A percentile compares a stretch with the other conserved stretches of the same genome.
Evolutionary conservation across 2,888 invertebrate species (phyloP).

Genomic region (Hypomecis punctinalis): DNA sequence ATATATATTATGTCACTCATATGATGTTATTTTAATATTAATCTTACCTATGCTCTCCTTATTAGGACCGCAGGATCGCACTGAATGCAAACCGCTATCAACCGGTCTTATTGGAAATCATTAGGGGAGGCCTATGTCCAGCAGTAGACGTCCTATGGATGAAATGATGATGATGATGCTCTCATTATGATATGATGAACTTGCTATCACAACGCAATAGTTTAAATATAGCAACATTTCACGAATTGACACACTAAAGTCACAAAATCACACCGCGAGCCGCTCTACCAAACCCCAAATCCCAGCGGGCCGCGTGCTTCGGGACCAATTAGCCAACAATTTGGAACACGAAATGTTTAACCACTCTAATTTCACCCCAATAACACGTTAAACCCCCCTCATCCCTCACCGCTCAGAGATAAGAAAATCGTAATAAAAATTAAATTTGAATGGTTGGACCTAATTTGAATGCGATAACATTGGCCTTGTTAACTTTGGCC

Average conservation of each 20-base stretch:
- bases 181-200: too few species aligned
- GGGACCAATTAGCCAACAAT: slow-evolving; percentile 70
- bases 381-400: slow-evolving; percentile 63
- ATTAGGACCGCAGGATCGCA: too few species aligned
- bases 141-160: too few species aligned
- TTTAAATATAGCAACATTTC: too few species aligned
- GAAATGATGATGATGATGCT: too few species aligned
- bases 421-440: slow-evolving; percentile 60
- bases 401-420: slow-evolving; percentile 42
- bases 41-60: too few species aligned
- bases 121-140: too few species aligned
- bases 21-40: background rate
- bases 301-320: slow-evolving; percentile 51
- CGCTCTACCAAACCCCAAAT: slow-evolving; percentile 30
- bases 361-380: slow-evolving; percentile 68
- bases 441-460: slow-evolving; percentile 58
- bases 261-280: slow-evolving; percentile 16
- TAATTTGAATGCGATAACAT: slow-evolving; percentile 38
- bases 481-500: slow-evolving; percentile 10
- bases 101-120: too few species aligned
- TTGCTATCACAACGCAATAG: background rate
- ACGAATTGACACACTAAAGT: slow-evolving; percentile 24
- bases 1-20: slow-evolving; percentile 11
- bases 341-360: slow-evolving; percentile 67
- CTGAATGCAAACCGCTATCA: too few species aligned